A percentile compares a stretch with the other conserved stretches of the same genome.
These are phyloP conservation scores for Sebastes kiyomatsui DNA, from an alignment of 2,797 vertebrate genomes.

Conservation along the genomic window DNA sequence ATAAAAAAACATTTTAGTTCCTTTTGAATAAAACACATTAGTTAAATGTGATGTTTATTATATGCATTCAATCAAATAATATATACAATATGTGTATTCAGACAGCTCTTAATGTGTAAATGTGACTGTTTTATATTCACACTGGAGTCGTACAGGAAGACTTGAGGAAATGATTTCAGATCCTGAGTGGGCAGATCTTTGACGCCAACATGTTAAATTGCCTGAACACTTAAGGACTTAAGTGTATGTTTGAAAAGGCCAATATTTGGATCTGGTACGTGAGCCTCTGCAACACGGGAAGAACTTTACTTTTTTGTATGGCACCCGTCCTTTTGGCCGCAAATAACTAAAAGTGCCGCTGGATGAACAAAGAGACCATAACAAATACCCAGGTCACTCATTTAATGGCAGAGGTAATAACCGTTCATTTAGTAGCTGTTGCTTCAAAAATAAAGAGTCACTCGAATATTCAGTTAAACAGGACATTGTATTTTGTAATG, in stretches of 20 bases:
- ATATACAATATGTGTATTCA: not conserved
- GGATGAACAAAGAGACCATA: not conserved
- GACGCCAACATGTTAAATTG: not conserved
- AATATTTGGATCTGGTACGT: not conserved
- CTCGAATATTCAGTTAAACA: not conserved
- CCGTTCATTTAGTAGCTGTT: not conserved
- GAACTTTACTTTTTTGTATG: not conserved
- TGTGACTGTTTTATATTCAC: too few species aligned
- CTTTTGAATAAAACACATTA: too few species aligned
- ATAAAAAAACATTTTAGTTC: too few species aligned
- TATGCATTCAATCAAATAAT: not conserved
- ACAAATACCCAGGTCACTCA: not conserved
- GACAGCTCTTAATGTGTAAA: too few species aligned
- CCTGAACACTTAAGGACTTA: not conserved
- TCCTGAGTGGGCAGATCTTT: not conserved
- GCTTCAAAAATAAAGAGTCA: not conserved
- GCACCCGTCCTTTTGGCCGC: not conserved
- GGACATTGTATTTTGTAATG: not conserved
- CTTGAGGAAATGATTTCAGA: too few species aligned
- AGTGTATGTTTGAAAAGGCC: not conserved
- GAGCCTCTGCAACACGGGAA: not conserved
- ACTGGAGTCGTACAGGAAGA: too few species aligned
- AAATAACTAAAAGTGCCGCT: not conserved
- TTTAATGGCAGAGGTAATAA: not conserved
- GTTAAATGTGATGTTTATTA: not conserved